A percentile compares a stretch with the other conserved stretches of the same genome.
Evolutionary conservation across 2,888 invertebrate genomes (phyloP).

Genomic region (Willowsia nigromaculata): DNA sequence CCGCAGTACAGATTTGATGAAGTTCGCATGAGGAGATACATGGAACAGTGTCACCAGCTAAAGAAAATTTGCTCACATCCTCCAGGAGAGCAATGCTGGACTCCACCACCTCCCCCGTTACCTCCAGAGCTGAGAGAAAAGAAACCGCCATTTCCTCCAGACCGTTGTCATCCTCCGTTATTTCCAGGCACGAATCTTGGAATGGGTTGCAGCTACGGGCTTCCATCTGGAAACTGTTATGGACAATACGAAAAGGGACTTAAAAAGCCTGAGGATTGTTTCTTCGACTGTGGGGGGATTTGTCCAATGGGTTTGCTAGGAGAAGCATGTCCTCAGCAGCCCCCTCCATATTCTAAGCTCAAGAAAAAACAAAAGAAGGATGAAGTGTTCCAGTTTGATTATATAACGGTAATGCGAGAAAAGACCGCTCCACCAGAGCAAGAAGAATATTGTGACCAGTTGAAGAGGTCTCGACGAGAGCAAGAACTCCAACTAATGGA

Average conservation of each 20-base stretch:
- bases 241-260: neutral
- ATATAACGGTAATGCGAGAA: constrained; percentile 49
- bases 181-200: constrained; percentile 35
- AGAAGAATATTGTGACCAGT: constrained; percentile 21
- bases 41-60: constrained; percentile 39
- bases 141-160: constrained; percentile 43
- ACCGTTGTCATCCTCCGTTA: constrained; percentile 30
- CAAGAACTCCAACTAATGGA: neutral
- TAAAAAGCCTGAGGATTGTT: constrained; percentile 36
- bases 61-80: constrained; percentile 51
- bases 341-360: constrained; percentile 21
- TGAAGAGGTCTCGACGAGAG: neutral
- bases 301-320: constrained; percentile 45
- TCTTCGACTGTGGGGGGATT: constrained; percentile 54
- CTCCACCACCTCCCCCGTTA: constrained; percentile 51
- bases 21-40: constrained; percentile 37
- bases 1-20: constrained; percentile 58
- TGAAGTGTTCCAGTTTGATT: constrained; percentile 45
- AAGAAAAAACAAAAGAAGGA: constrained; percentile 52
- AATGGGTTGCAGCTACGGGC: constrained; percentile 54
- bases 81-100: constrained; percentile 50
- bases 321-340: constrained; percentile 3
- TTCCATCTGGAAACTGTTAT: constrained; percentile 51
- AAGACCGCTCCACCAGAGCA: neutral
- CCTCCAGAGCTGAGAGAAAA: constrained; percentile 18